Evolutionary conservation across 2,113 vertebrate genomes (phyloP), one percentile per base, ranked within the genome.

Genomic region (Pterophyllum scalare): DNA sequence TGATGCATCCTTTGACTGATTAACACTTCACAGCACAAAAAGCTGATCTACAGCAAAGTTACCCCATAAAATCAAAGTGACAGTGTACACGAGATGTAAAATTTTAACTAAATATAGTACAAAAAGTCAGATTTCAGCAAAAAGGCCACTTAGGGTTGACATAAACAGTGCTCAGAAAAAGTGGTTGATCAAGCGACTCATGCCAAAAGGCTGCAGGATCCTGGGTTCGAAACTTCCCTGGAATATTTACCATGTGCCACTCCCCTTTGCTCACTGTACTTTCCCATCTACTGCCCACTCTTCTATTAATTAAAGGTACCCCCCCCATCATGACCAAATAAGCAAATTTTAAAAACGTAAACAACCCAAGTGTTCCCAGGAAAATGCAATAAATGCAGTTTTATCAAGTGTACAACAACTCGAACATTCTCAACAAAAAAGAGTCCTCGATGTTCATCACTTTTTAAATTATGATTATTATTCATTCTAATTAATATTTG

Each of bases 1-100:
- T 6, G 7, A 52, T 19, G 49, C 49, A 52, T 19, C 17, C 15
- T 52, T 19, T 19, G 17, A 6, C 6, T 7, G 7, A 7, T 17
- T 46, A 52, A 52, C 15, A 19, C 15, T 17, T 17, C 15, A 49
- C 14, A 49, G 5, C 4, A 4, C 46, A 49, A 49, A 7, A 46
- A 28, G 28, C 28, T 28, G 40, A 43, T 13, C 40, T 43, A 43
- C 11, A 11, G 13, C 43, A 46, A 46, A 46, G 13, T 5, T 15
- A 46, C 3, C 43, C 43, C 15, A 14, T 46, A 46, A 15, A 6
- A 46, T 13, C 14, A 46, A 46, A 46, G 4, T 46, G 14, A 2
- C 13, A 46, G 5, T 46, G 43, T 15, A 7, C 24, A 20, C 3
- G 24, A 0, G 49, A 52, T 70, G 28, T 5, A 3, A 28, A 0